Percentiles rank a stretch among this genome's conserved stretches.
Evolutionary conservation across 2,797 vertebrate species (phyloP).

Genomic region (Chrysocyon brachyurus): DNA sequence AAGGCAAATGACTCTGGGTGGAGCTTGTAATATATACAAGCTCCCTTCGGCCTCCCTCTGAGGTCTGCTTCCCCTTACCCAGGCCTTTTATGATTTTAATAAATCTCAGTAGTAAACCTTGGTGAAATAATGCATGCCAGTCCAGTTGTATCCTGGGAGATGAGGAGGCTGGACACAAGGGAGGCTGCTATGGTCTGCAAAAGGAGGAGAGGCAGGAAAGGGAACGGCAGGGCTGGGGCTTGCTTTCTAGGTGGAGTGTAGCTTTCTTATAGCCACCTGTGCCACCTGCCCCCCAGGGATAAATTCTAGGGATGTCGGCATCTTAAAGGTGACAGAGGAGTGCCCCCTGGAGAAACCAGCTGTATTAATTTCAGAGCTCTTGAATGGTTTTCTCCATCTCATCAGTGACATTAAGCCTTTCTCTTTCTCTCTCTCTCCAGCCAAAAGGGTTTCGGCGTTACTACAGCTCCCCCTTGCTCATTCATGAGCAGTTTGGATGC

Average conservation of each 20-base stretch:
- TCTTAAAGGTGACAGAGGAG: background rate
- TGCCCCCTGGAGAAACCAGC: background rate
- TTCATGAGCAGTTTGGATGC: conserved; percentile 99
- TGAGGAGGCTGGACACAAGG: background rate
- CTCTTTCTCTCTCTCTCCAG: conserved; percentile 88
- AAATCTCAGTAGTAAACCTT: background rate
- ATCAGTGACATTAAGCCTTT: conserved; percentile 42
- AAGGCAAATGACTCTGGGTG: background rate
- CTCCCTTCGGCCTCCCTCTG: background rate
- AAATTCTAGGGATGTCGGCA: background rate
- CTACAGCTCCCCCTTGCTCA: conserved; percentile 98
- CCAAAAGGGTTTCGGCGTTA: conserved; percentile 99
- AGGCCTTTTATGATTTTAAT: background rate
- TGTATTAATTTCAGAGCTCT: conserved; percentile 38
- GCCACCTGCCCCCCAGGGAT: accelerated
- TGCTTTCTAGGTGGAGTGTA: background rate
- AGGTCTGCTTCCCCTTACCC: background rate
- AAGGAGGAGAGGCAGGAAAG: background rate
- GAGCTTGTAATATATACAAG: background rate
- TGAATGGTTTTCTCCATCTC: background rate
- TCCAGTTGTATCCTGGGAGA: background rate
- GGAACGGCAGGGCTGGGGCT: background rate
- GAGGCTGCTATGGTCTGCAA: background rate
- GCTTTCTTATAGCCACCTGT: background rate
- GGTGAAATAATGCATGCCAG: background rate